Base-by-base conservation (phyloP, 2,113 vertebrate species). In the Litocranius walleri region DNA sequence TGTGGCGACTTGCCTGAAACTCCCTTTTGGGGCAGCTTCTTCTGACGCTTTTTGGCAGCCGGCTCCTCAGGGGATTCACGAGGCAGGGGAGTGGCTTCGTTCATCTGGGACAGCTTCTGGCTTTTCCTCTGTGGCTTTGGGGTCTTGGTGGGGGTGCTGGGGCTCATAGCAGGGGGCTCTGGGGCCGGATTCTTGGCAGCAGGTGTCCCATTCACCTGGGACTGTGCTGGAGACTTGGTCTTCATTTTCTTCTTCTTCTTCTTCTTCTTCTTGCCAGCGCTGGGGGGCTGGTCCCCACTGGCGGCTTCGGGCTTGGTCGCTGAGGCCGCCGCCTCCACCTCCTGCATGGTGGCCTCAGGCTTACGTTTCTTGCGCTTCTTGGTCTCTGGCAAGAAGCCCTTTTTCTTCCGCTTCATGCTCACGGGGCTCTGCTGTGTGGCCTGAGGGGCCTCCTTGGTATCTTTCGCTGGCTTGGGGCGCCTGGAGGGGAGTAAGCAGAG, bases 341-440 rank as follows among this genome's bases (percentile, higher is more conserved):
- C 62, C 0, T 15, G 74, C 0, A 0, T 8, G 27, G 27, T 0
- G 2, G 83, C 95, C 30, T 98, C 97, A 43, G 98, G 98, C 50
- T 98, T 99, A 9, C 99, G 99, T 50, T 99, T 99, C 93, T 99
- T 99, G 11, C 99, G 99, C 96, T 99, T 99, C 61, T 99, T 99
- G 12, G 98, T 99, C 90, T 99, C 99, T 0, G 99, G 99, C 40
- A 99, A 98, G 94, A 99, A 99, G 0, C 99, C 99, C 81, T 99
- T 99, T 95, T 99, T 99, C 98, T 99, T 99, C 83, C 96, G n/a
- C 81, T 99, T 98, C 0, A 64, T 48, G 91, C 84, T 45, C 6
- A 94, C 0, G 29, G 97, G 98, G 0, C 36, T 90, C 0, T 67
- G 52, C 0, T 74, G 52, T 25, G 92, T 88, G 0, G 7, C 97